Base-by-base conservation (phyloP, 2,797 vertebrate genomes). In the Sitta carolinensis region DNA sequence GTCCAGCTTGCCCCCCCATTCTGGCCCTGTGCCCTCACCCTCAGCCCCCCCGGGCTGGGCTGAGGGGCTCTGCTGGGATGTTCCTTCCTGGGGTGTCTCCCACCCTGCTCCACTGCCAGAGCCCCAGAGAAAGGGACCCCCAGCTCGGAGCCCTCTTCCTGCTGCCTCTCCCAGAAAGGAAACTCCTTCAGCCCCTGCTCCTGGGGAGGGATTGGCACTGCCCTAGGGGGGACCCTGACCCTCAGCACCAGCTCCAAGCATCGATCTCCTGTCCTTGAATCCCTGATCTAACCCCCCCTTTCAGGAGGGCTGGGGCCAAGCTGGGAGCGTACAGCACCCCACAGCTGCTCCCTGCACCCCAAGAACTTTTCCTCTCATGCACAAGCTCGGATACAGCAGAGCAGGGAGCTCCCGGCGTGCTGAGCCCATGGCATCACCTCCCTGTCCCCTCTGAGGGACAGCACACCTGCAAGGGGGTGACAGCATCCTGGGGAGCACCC, bases 201-300 rank as follows among this genome's bases (percentile, higher is more conserved):
- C 55, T 38, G 47, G 59, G 5, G 9, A 18, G 43, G 66, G 26
- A 63, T 54, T 42, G 7, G 18, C 54, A 25, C 54, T 59, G 64
- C 32, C 43, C 38, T 4, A 6, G 30, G 3, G 5, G 50, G 20
- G 2, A 34, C 7, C 1, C 27, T 10, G 76, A 88, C 73, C 34
- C 63, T 67, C 83, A 84, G 62, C 62, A 61, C 43, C 61, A 66
- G 30, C 78, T 77, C 50, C 9, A 13, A 26, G 30, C 45, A 14
- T 8, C 2, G 0, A 22, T 42, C 3, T 0, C 26, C 34, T 12
- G 22, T 22, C 4, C 63, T 29, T 3, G 26, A 45, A 30, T 10
- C 6, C 48, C 45, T 5, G 1, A 11, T 11, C 18, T 19, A 19
- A 40, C 18, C 7, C 25, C 43, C 4, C 36, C 8, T 51, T 19